phyloP scores from a whole-genome alignment of 2,113 vertebrate genomes.

The Gadus macrocephalus region DNA sequence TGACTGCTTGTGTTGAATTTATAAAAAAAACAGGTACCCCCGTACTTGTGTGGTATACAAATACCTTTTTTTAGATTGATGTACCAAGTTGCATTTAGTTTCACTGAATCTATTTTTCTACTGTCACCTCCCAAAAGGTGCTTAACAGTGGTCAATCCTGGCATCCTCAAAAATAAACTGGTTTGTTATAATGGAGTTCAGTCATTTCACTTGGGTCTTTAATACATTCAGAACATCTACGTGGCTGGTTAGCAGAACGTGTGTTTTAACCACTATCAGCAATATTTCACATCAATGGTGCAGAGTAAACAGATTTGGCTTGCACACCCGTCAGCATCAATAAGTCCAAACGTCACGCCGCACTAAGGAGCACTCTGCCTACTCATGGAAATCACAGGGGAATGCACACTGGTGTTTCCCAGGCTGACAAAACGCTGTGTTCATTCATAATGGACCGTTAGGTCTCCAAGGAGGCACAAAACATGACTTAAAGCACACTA shows the following conservation, averaged over 20 bases:
- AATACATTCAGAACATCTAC: not conserved
- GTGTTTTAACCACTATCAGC: not conserved
- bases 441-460: not conserved
- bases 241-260: not conserved
- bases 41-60: conserved; percentile 64
- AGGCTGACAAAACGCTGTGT: not conserved
- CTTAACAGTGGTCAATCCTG: conserved; percentile 70
- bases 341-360: not conserved
- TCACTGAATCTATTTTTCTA: conserved; percentile 80
- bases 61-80: conserved; percentile 68
- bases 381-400: not conserved
- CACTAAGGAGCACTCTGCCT: too few species aligned
- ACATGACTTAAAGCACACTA: conserved; percentile 11
- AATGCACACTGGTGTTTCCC: not conserved
- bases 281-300: conserved; percentile 6
- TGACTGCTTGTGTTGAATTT: conserved; percentile 62
- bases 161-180: conserved; percentile 76
- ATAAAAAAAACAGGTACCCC: conserved; percentile 48
- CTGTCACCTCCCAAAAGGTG: conserved; percentile 69
- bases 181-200: conserved; percentile 62
- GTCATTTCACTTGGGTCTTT: conserved; percentile 24
- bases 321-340: not conserved
- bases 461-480: not conserved
- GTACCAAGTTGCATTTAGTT: conserved; percentile 72
- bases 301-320: too few species aligned